phyloP scores from a whole-genome alignment of 2,888 invertebrate genomes.

The Heteromurus nitidus region DNA sequence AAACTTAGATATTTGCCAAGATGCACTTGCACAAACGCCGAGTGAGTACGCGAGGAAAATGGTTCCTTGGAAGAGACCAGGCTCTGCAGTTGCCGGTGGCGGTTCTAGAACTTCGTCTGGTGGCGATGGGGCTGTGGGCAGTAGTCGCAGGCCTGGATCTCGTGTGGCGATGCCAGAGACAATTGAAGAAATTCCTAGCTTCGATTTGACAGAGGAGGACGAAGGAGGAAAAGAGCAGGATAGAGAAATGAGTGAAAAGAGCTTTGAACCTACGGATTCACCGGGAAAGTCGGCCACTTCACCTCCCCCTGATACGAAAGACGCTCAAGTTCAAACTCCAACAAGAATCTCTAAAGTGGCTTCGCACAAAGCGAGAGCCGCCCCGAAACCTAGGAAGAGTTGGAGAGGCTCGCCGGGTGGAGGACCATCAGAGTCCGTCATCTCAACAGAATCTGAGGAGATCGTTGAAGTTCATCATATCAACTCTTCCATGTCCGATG shows the following conservation, averaged over 20 bases:
- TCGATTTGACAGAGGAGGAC: constrained; percentile 44
- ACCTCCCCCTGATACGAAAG: constrained; percentile 48
- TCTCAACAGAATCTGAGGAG: constrained; percentile 67
- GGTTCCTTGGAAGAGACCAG: constrained; percentile 61
- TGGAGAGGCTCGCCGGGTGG: constrained; percentile 46
- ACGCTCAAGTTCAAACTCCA: constrained; percentile 66
- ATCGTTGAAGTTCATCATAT: constrained; percentile 62
- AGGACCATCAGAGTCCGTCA: constrained; percentile 54
- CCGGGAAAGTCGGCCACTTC: constrained; percentile 5
- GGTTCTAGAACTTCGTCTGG: not conserved
- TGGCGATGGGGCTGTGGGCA: not conserved
- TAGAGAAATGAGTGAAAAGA: constrained; percentile 66
- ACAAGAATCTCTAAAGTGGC: constrained; percentile 50
- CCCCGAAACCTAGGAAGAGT: constrained; percentile 53
- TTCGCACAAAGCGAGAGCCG: constrained; percentile 43
- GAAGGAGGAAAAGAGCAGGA: constrained; percentile 54
- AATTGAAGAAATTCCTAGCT: constrained; percentile 63
- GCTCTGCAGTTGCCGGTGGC: constrained; percentile 34
- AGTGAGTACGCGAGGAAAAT: constrained; percentile 71
- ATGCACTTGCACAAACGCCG: constrained; percentile 66
- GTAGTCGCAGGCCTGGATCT: constrained; percentile 27
- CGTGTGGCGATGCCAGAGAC: constrained; percentile 50
- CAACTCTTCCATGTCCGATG: constrained; percentile 49
- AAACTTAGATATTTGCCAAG: constrained; percentile 71
- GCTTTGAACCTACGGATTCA: constrained; percentile 58